Evolutionary conservation across 1,140 invertebrate genomes (phyloP).

Genomic region (Magallana gigas): DNA sequence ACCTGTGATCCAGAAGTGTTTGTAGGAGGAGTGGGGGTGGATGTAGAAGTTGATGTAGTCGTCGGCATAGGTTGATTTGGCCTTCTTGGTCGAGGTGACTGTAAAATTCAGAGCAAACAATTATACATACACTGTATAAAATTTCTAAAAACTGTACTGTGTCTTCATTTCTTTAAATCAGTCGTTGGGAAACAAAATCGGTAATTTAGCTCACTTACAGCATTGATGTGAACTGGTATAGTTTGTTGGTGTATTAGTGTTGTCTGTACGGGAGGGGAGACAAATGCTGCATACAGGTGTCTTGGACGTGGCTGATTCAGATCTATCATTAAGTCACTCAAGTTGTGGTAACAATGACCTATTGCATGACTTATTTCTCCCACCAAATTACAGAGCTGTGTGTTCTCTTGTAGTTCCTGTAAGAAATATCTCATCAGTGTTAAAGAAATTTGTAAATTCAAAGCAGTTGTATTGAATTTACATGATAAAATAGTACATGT

Average conservation of each 20-base stretch:
- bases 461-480: slow-evolving; percentile 8
- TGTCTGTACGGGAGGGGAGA: slow-evolving; percentile 71
- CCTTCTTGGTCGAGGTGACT: slow-evolving; percentile 1
- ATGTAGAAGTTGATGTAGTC: slow-evolving; percentile 51
- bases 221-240: slow-evolving; percentile 61
- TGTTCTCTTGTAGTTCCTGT: slow-evolving; percentile 72
- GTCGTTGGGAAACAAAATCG: no score
- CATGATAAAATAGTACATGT: slow-evolving; percentile 53
- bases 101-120: neutral
- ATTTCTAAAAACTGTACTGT: no score
- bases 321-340: slow-evolving; percentile 91
- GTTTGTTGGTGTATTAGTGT: slow-evolving; percentile 77
- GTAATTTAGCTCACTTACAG: neutral
- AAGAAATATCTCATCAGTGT: neutral
- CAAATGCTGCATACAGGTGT: slow-evolving; percentile 82
- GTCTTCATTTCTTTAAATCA: no score
- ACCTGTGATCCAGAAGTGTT: slow-evolving; percentile 50
- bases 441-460: neutral
- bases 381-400: slow-evolving; percentile 86
- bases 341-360: slow-evolving; percentile 91
- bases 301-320: slow-evolving; percentile 85
- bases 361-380: slow-evolving; percentile 90
- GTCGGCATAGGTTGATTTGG: slow-evolving; percentile 45
- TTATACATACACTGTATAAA: no score
- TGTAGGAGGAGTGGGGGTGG: slow-evolving; percentile 41